These are phyloP conservation scores for Capromys pilorides DNA, from an alignment of 2,797 vertebrate species.

Conservation along the genomic window DNA sequence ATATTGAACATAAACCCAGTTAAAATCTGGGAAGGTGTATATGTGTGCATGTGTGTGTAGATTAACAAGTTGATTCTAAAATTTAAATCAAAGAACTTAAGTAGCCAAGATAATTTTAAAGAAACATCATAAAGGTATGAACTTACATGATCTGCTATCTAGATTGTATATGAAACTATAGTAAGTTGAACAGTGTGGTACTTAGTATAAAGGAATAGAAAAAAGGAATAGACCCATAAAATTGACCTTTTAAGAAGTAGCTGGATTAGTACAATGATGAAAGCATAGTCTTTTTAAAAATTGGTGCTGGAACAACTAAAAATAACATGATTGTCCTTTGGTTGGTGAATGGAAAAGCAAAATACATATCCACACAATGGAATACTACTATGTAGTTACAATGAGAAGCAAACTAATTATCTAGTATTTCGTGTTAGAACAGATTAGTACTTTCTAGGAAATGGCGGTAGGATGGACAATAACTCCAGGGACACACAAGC, in stretches of 20 bases:
- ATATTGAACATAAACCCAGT: background rate
- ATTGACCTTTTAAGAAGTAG: background rate
- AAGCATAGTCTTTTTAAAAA: background rate
- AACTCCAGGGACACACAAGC: background rate
- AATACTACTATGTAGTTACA: background rate
- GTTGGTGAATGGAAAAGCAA: background rate
- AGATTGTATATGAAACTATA: background rate
- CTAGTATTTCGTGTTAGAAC: background rate
- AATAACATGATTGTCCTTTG: background rate
- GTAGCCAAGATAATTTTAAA: background rate
- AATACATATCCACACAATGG: background rate
- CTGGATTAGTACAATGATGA: background rate
- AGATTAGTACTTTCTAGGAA: background rate
- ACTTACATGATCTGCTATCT: background rate
- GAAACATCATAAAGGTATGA: background rate
- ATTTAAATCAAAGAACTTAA: background rate
- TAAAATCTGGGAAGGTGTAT: background rate
- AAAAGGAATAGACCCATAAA: constrained; percentile 7
- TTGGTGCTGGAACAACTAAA: background rate
- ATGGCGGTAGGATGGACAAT: background rate
- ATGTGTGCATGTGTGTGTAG: background rate
- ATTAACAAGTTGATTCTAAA: background rate
- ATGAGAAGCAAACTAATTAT: background rate
- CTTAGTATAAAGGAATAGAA: background rate
- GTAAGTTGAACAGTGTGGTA: background rate